Base-by-base conservation (phyloP, 2,797 vertebrate genomes). In the Ctenopoma kingsleyae region DNA sequence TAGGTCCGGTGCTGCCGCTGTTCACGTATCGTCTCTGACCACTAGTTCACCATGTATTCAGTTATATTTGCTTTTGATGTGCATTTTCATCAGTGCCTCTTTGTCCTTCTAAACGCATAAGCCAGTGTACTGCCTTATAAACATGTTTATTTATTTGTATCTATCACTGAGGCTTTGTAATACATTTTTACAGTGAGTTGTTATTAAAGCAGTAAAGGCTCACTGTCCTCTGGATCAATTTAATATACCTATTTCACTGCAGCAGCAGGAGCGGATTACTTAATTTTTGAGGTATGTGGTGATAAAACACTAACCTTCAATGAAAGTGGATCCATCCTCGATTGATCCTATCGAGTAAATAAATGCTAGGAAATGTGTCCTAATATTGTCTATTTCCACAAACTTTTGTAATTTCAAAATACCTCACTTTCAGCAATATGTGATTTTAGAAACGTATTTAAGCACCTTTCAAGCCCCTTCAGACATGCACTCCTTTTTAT, bases 41-140 rank as follows among this genome's bases (percentile, higher is more conserved):
- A 81, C 85, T 71, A 50, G 23, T 44, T 49, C 44, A 52, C 19
- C 63, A 22, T 20, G 30, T 52, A 75, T 74, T 67, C 47, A 61
- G 13, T 62, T 63, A 40, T 32, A 41, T 55, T 75, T 15, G 35
- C 57, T 66, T 78, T 76, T 77, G 52, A 82, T 74, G 36, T 51
- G 19, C 51, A 40, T 70, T 78, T 75, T 52, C 44, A 68, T 82
- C 67, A 84, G 70, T 69, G 50, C 23, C 47, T 49, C 30, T 59
- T 67, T 58, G 59, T 36, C 66, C 67, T 68, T 77, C 47, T 50
- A 30, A 68, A 71, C 71, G 64, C 47, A 71, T 77, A 70, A 82
- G 72, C 59, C 60, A 71, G 76, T 85, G 74, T 72, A 80, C 68
- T 22, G 71, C 68, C 79, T 81, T 66, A 57, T 74, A 87, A 81